Conservation (phyloP, 2,113 vertebrate species). For the Petaurus breviceps region DNA sequence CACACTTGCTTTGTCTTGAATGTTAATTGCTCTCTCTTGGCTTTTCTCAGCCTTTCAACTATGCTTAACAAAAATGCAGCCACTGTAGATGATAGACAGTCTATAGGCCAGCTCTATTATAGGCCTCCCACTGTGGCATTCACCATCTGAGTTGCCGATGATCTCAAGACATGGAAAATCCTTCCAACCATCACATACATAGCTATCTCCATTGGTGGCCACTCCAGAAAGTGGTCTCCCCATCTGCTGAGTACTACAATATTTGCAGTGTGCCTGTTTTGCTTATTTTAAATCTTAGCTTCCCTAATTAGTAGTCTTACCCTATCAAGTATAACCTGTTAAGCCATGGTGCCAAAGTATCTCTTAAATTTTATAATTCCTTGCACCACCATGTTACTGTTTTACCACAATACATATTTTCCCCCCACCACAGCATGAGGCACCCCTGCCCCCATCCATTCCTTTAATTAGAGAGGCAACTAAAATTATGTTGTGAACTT, state of each 20-base stretch:
- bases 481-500: slow-evolving; percentile 5
- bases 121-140: slow-evolving; percentile 13
- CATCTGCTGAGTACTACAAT: neutral
- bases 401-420: neutral
- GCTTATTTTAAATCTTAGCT: neutral
- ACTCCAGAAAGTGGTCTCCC: neutral
- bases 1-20: neutral
- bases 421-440: neutral
- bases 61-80: neutral
- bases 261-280: neutral
- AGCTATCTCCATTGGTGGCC: neutral
- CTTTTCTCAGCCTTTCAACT: neutral
- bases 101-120: neutral
- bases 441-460: neutral
- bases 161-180: neutral
- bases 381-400: fast-evolving
- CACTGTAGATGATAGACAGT: slow-evolving; percentile 7
- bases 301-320: neutral
- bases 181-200: neutral
- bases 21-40: neutral
- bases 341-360: neutral
- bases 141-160: neutral
- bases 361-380: neutral
- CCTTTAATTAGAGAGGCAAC: neutral
- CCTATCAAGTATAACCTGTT: neutral